Evolutionary conservation across 2,113 vertebrate genomes (phyloP).

Genomic region (Harpagus bidentatus): DNA sequence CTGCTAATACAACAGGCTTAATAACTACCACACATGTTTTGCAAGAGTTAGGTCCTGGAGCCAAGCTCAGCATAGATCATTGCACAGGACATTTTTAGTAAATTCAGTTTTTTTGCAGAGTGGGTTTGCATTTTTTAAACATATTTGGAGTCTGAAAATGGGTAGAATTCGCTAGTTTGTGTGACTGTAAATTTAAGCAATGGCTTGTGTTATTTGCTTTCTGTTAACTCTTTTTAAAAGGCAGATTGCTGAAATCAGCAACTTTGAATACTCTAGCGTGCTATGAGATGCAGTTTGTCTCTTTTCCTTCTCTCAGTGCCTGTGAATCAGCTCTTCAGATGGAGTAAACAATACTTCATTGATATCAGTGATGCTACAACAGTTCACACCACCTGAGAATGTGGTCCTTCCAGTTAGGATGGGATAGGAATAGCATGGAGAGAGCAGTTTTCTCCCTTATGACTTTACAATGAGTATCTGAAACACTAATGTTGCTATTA

Average conservation of each 20-base stretch:
- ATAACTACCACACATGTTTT: background rate
- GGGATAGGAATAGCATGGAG: rapidly evolving
- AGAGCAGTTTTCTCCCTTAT: background rate
- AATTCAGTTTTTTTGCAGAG: background rate
- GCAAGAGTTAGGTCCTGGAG: background rate
- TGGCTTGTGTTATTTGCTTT: background rate
- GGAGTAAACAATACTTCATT: background rate
- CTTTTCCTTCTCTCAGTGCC: background rate
- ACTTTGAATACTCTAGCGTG: background rate
- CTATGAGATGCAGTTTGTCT: background rate
- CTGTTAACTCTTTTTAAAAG: background rate
- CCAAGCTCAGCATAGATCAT: background rate
- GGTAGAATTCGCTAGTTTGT: background rate
- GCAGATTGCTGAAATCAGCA: background rate
- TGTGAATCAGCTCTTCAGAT: background rate
- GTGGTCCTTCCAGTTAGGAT: background rate
- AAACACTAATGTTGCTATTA: background rate
- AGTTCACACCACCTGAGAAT: background rate
- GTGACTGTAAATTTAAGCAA: background rate
- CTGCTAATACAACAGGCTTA: background rate
- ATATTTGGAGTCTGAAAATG: background rate
- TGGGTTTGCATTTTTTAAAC: background rate
- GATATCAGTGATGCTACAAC: background rate
- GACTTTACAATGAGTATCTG: background rate
- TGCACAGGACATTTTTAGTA: background rate